Percentiles rank a stretch among this genome's conserved stretches.
These are phyloP conservation scores for Sipha maydis DNA, from an alignment of 2,888 invertebrate species.

Conservation along the genomic window DNA sequence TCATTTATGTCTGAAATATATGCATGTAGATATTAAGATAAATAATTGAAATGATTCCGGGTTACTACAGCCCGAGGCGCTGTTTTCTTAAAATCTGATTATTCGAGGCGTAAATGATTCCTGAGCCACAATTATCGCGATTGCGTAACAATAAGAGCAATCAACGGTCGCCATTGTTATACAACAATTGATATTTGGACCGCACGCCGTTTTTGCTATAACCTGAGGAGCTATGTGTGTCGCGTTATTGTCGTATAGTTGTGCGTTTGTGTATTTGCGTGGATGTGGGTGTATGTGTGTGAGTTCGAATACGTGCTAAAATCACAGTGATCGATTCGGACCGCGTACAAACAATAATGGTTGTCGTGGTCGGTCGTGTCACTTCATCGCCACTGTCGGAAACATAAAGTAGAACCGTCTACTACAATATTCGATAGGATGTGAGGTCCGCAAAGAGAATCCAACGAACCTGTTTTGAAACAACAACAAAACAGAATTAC, in stretches of 20 bases:
- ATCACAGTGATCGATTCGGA: neutral
- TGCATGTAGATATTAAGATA: neutral
- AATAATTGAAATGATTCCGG: neutral
- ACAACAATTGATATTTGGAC: conserved; percentile 2
- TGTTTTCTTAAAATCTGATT: neutral
- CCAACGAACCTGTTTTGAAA: conserved; percentile 12
- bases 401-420: no score
- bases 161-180: conserved; percentile 15
- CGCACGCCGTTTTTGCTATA: conserved; percentile 5
- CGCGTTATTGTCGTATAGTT: neutral
- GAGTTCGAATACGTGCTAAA: neutral
- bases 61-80: neutral
- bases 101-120: neutral
- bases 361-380: neutral
- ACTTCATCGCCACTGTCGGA: neutral
- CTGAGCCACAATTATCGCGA: neutral
- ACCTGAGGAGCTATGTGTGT: neutral
- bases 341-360: neutral
- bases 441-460: neutral
- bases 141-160: conserved; percentile 35
- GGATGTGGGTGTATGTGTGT: neutral
- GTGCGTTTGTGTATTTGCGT: neutral
- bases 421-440: neutral
- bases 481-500: conserved; percentile 2
- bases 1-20: neutral